Percentiles rank a stretch among this genome's conserved stretches.
Evolutionary conservation across 2,113 vertebrate genomes (phyloP).

Genomic region (Podocnemis expansa): DNA sequence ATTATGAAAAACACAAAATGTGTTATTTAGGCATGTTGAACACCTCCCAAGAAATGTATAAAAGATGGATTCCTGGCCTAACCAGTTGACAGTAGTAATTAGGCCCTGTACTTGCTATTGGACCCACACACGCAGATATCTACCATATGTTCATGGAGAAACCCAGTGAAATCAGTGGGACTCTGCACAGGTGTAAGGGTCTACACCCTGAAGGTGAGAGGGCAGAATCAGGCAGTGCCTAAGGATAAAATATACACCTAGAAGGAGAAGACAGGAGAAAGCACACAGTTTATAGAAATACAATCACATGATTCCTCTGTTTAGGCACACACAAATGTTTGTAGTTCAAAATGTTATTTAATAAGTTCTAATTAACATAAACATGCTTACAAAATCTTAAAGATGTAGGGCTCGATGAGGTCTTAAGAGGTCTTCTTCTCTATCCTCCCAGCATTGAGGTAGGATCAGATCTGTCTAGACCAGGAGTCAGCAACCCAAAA

Average conservation of each 20-base stretch:
- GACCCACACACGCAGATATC: not conserved
- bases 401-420: not conserved
- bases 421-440: no score
- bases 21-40: not conserved
- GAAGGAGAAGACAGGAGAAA: not conserved
- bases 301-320: not conserved
- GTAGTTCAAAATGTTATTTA: no score
- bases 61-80: not conserved
- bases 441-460: no score
- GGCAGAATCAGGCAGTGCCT: not conserved
- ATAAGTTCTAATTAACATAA: no score
- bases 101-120: not conserved
- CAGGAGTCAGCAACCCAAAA: no score
- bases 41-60: not conserved
- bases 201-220: not conserved
- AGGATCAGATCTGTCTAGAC: no score
- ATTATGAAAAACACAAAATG: not conserved
- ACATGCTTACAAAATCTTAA: no score
- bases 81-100: not conserved
- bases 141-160: not conserved
- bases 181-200: accelerated
- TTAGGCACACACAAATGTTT: not conserved
- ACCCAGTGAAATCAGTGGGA: not conserved
- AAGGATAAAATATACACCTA: not conserved
- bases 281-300: not conserved